A percentile compares a stretch with the other conserved stretches of the same genome.
Conservation (phyloP, 2,113 vertebrate genomes). For the Danionella cerebrum region DNA sequence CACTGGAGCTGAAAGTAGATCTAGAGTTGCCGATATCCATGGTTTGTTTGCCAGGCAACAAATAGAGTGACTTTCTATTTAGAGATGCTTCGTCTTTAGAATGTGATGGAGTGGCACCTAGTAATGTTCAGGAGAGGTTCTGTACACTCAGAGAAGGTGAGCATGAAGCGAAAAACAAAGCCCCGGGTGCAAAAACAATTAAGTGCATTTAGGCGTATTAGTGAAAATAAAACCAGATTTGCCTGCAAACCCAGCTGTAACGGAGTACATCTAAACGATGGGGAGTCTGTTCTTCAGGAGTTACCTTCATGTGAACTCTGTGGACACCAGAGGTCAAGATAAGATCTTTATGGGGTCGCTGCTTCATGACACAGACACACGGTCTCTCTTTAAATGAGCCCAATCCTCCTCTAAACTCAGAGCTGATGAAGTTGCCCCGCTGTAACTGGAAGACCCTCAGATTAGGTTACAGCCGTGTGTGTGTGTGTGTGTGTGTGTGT, state of each 20-base stretch:
- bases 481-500: slow-evolving; percentile 12
- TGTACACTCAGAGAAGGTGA: no score
- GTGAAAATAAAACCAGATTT: background rate
- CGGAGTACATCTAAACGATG: background rate
- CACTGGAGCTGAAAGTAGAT: no score
- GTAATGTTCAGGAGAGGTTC: no score
- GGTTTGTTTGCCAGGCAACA: no score
- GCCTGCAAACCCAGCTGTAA: background rate
- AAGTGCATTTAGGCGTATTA: no score
- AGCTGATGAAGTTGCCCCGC: background rate
- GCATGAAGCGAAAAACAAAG: no score
- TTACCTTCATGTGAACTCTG: background rate
- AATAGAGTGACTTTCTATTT: no score
- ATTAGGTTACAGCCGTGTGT: slow-evolving; percentile 1
- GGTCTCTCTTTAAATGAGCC: slow-evolving; percentile 3
- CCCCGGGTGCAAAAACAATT: no score
- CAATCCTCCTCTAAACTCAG: background rate
- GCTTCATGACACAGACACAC: background rate
- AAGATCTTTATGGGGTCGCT: slow-evolving; percentile 2
- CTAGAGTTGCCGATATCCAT: no score
- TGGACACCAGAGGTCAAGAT: background rate
- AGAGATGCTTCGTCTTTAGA: no score
- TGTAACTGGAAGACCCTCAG: background rate
- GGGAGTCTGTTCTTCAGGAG: background rate
- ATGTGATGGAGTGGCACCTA: no score